Percentiles rank a stretch among this genome's conserved stretches.
Evolutionary conservation across 2,888 invertebrate species (phyloP).

Genomic region (Ennomos fuscantarius): DNA sequence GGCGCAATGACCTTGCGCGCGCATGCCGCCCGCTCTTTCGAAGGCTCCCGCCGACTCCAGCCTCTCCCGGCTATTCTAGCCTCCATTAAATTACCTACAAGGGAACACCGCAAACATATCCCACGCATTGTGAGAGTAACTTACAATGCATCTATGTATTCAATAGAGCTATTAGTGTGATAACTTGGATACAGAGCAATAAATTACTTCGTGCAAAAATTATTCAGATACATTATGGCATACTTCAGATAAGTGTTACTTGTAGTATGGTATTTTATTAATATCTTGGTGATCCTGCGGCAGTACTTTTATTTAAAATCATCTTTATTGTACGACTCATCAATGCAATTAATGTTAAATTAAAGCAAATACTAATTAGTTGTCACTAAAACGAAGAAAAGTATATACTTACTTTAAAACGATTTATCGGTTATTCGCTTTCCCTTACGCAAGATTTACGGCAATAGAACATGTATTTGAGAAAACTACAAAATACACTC

Average conservation of each 20-base stretch:
- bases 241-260: conserved; percentile 1
- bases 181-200: conserved; percentile 25
- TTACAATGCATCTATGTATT: conserved; percentile 41
- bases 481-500: conserved; percentile 38
- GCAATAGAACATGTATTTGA: conserved; percentile 32
- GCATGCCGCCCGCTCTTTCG: conserved; percentile 77
- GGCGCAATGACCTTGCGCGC: conserved; percentile 85
- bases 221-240: conserved; percentile 28
- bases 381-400: conserved; percentile 3
- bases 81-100: conserved; percentile 57
- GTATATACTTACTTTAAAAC: conserved; percentile 6
- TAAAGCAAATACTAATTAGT: too few species aligned
- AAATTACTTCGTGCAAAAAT: conserved; percentile 25
- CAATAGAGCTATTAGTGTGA: conserved; percentile 48
- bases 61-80: conserved; percentile 66
- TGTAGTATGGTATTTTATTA: conserved; percentile 13
- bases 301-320: background rate
- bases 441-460: conserved; percentile 39
- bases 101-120: conserved; percentile 45
- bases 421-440: conserved; percentile 24
- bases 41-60: conserved; percentile 62
- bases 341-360: background rate
- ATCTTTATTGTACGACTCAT: conserved; percentile 13
- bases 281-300: conserved; percentile 21
- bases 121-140: conserved; percentile 46